phyloP scores from a whole-genome alignment of 2,888 invertebrate genomes.

The Euproctis similis region DNA sequence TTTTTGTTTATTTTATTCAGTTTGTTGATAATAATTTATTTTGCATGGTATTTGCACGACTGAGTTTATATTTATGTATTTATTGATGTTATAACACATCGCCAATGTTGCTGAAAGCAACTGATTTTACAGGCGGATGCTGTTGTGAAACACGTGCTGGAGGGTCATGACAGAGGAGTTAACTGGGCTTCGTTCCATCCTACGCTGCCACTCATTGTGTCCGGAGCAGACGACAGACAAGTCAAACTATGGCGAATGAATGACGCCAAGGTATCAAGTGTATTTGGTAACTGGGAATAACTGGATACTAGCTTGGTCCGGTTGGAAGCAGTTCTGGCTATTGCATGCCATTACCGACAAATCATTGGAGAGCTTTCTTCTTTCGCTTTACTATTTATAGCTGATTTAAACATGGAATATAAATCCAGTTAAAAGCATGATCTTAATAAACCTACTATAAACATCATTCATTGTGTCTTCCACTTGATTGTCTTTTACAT shows the following conservation, averaged over 20 bases:
- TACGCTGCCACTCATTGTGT: constrained; percentile 93
- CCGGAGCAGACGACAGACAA: constrained; percentile 98
- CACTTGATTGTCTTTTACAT: too few relatives aligned
- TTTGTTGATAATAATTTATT: neutral
- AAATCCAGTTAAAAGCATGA: too few relatives aligned
- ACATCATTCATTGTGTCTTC: too few relatives aligned
- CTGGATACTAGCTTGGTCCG: constrained; percentile 3
- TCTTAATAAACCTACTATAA: too few relatives aligned
- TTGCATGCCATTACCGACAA: too few relatives aligned
- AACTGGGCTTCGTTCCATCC: constrained; percentile 99
- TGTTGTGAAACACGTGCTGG: constrained; percentile 91
- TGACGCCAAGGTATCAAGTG: constrained; percentile 83
- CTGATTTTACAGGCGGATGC: constrained; percentile 83
- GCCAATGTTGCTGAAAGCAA: constrained; percentile 29
- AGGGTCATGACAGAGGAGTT: constrained; percentile 97
- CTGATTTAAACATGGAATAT: too few relatives aligned
- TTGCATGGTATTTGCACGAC: constrained; percentile 1
- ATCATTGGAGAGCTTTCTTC: too few relatives aligned
- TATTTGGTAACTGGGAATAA: constrained; percentile 3
- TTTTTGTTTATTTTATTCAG: too few relatives aligned
- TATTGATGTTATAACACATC: constrained; percentile 27
- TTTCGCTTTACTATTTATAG: too few relatives aligned
- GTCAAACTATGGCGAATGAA: constrained; percentile 99
- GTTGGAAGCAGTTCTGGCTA: too few relatives aligned
- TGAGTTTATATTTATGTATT: constrained; percentile 20